A percentile compares a stretch with the other conserved stretches of the same genome.
phyloP scores from a whole-genome alignment of 37 sponge, comb jelly and placozoan species.

The Ephydatia muelleri region DNA sequence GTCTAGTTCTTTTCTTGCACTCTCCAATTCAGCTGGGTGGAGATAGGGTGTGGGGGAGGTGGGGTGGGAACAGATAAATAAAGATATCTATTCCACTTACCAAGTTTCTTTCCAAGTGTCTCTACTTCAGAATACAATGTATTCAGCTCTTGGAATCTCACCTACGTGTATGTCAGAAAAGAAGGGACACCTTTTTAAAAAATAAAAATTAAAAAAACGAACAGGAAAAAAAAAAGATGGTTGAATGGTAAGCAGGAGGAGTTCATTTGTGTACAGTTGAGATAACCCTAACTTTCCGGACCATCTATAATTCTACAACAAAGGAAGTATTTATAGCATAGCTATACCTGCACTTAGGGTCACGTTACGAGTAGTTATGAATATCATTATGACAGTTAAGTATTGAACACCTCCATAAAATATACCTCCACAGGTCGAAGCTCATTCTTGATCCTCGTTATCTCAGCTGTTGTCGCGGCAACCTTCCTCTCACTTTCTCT shows the following conservation, averaged over 20 bases:
- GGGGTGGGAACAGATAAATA: neutral
- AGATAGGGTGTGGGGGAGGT: neutral
- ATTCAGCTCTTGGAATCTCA: constrained; percentile 52
- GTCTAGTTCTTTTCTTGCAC: constrained; percentile 59
- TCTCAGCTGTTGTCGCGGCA: constrained; percentile 49
- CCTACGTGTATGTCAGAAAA: constrained; percentile 39
- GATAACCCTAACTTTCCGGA: neutral
- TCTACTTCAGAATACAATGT: constrained; percentile 56
- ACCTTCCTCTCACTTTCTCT: constrained; percentile 59
- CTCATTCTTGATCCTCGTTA: constrained; percentile 52
- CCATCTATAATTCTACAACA: neutral
- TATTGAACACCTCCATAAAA: neutral
- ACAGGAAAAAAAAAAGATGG: neutral
- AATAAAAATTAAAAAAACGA: too few species aligned
- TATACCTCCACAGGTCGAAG: constrained; percentile 67
- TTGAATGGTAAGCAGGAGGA: neutral
- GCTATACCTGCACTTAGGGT: neutral
- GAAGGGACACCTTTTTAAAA: neutral
- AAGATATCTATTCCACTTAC: constrained; percentile 12
- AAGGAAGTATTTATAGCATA: neutral
- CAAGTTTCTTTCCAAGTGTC: constrained; percentile 43
- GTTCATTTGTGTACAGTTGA: neutral
- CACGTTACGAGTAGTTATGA: neutral
- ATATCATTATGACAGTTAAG: neutral
- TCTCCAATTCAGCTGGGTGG: neutral